Evolutionary conservation across 1,140 invertebrate species (phyloP).

Genomic region (Nasonia giraulti): DNA sequence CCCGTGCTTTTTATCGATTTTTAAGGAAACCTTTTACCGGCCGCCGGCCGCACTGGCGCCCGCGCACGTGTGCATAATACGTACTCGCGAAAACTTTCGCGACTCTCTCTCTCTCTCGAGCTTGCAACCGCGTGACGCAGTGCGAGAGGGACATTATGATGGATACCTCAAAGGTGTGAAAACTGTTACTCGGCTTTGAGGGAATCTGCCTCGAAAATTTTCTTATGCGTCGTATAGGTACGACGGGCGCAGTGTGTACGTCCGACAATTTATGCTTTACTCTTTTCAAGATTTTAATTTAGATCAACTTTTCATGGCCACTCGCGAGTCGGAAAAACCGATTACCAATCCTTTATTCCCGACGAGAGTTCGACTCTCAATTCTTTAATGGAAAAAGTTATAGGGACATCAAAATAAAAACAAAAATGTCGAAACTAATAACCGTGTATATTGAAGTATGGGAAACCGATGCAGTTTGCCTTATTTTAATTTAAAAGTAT

Average conservation of each 20-base stretch:
- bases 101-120: no score
- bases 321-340: slow-evolving; percentile 22
- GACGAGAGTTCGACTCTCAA: slow-evolving; percentile 21
- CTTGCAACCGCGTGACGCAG: no score
- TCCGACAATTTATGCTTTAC: slow-evolving; percentile 29
- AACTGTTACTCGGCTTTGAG: background rate
- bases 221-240: background rate
- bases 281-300: slow-evolving; percentile 45
- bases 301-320: slow-evolving; percentile 40
- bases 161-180: no score
- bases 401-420: slow-evolving; percentile 10
- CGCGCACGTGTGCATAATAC: background rate
- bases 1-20: slow-evolving; percentile 38
- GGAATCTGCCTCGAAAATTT: background rate
- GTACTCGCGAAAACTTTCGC: slow-evolving; percentile 2
- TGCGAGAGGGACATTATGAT: no score
- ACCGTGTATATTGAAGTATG: slow-evolving; percentile 29
- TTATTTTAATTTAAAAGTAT: slow-evolving; percentile 9
- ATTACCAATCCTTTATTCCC: slow-evolving; percentile 29
- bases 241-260: background rate
- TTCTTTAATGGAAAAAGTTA: slow-evolving; percentile 44
- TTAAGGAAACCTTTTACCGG: slow-evolving; percentile 36
- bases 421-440: slow-evolving; percentile 30
- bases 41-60: background rate
- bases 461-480: slow-evolving; percentile 28